Evolutionary conservation across 2,888 invertebrate genomes (phyloP).

Genomic region (Trachelus stipa): DNA sequence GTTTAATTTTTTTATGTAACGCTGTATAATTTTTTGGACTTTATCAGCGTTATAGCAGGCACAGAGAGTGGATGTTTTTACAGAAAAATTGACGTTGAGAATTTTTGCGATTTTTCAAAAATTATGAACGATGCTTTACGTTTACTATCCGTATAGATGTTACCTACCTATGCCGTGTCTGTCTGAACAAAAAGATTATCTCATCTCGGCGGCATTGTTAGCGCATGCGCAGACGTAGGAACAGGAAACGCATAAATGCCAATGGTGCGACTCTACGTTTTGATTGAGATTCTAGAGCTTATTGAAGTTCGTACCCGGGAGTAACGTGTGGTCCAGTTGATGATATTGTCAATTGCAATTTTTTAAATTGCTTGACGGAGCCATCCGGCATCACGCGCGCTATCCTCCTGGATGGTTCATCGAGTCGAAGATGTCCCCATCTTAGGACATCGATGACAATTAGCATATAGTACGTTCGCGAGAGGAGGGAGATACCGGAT

Average conservation of each 20-base stretch:
- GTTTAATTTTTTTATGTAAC: not conserved
- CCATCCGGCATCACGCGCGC: too few species aligned
- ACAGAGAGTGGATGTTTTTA: not conserved
- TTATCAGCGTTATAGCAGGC: not conserved
- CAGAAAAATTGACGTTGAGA: not conserved
- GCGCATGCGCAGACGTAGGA: constrained; percentile 32
- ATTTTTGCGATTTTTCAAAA: not conserved
- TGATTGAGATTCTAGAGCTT: not conserved
- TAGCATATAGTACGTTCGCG: not conserved
- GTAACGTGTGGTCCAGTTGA: not conserved
- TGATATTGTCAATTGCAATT: not conserved
- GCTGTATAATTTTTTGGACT: not conserved
- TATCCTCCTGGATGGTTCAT: not conserved
- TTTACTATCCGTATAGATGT: not conserved
- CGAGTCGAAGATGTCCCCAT: not conserved
- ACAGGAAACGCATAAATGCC: constrained; percentile 36
- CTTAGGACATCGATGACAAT: not conserved
- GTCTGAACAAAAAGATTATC: not conserved
- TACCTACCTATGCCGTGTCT: not conserved
- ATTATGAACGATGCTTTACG: not conserved
- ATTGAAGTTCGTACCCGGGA: not conserved
- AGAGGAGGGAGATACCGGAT: not conserved
- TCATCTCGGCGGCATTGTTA: constrained; percentile 32
- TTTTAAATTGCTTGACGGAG: too few species aligned
- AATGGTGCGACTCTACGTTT: constrained; percentile 30